Conservation (phyloP, 2,888 invertebrate genomes). For the Aphodius granarius region DNA sequence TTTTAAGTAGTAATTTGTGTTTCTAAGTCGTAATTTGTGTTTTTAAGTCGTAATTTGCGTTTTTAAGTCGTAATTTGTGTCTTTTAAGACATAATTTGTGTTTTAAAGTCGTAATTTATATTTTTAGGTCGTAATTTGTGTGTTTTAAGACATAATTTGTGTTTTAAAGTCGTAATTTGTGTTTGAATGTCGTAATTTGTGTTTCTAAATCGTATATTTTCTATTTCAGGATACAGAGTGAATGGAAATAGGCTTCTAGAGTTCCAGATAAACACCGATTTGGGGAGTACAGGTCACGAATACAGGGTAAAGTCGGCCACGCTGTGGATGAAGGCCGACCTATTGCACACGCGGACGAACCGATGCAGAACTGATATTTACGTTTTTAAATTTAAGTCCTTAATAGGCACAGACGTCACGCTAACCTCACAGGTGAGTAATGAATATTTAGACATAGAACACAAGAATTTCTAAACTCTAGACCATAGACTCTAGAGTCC, state of each 20-base stretch:
- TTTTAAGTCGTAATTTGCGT: slow-evolving; percentile 30
- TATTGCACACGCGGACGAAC: slow-evolving; percentile 48
- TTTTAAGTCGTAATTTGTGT: no score
- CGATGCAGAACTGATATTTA: slow-evolving; percentile 49
- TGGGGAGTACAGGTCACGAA: slow-evolving; percentile 57
- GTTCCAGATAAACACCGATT: slow-evolving; percentile 73
- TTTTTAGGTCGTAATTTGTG: slow-evolving; percentile 22
- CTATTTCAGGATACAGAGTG: slow-evolving; percentile 71
- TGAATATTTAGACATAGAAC: no score
- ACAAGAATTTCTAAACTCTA: no score
- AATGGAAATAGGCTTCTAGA: slow-evolving; percentile 86
- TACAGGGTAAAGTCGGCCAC: slow-evolving; percentile 77
- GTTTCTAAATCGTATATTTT: slow-evolving; percentile 19
- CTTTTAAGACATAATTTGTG: no score
- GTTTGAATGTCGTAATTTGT: background rate
- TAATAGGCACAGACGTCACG: slow-evolving; percentile 63
- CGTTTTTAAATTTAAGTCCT: slow-evolving; percentile 52
- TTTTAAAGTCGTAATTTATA: background rate
- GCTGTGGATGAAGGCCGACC: slow-evolving; percentile 73
- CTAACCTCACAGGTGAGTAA: slow-evolving; percentile 62
- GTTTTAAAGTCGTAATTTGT: background rate
- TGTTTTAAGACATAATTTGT: slow-evolving; percentile 65
- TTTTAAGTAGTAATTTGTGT: no score
- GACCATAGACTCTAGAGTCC: no score
- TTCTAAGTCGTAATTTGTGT: background rate